Conservation (phyloP, 2,797 vertebrate genomes). For the Macroramphosus scolopax region DNA sequence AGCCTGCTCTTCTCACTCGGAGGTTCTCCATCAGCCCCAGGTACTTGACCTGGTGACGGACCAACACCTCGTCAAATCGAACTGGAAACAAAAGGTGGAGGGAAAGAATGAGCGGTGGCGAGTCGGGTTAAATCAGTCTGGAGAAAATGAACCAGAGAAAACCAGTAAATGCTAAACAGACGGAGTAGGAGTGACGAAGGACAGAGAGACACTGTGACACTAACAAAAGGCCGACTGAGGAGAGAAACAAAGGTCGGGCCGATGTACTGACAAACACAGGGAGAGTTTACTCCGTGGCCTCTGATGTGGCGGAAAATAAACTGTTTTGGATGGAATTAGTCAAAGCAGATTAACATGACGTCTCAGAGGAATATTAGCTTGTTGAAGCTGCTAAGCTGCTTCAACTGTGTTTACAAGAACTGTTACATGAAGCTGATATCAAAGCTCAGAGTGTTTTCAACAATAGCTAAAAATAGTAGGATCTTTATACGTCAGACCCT, state of each 20-base stretch:
- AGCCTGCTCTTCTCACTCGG: constrained; percentile 92
- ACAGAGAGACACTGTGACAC: constrained; percentile 52
- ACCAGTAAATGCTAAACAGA: constrained; percentile 33
- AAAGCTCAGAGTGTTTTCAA: background rate
- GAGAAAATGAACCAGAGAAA: constrained; percentile 32
- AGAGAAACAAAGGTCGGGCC: constrained; percentile 46
- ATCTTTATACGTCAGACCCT: background rate
- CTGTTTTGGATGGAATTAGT: constrained; percentile 27
- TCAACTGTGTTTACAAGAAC: constrained; percentile 11
- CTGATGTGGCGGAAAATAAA: constrained; percentile 37
- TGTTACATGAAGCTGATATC: constrained; percentile 9
- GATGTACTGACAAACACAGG: constrained; percentile 48
- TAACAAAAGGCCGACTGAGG: constrained; percentile 63
- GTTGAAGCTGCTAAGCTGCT: constrained; percentile 15
- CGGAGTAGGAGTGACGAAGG: constrained; percentile 53
- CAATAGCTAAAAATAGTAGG: too few species aligned
- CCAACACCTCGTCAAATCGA: constrained; percentile 92
- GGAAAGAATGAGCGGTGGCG: background rate
- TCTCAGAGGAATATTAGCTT: constrained; percentile 18
- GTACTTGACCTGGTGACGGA: constrained; percentile 97
- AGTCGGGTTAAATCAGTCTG: background rate
- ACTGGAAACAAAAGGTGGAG: constrained; percentile 64
- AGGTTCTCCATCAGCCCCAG: constrained; percentile 97
- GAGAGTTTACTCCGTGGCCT: constrained; percentile 29
- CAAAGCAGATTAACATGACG: constrained; percentile 24